phyloP scores from a whole-genome alignment of 2,113 vertebrate species.

The Illadopsis cleaveri region DNA sequence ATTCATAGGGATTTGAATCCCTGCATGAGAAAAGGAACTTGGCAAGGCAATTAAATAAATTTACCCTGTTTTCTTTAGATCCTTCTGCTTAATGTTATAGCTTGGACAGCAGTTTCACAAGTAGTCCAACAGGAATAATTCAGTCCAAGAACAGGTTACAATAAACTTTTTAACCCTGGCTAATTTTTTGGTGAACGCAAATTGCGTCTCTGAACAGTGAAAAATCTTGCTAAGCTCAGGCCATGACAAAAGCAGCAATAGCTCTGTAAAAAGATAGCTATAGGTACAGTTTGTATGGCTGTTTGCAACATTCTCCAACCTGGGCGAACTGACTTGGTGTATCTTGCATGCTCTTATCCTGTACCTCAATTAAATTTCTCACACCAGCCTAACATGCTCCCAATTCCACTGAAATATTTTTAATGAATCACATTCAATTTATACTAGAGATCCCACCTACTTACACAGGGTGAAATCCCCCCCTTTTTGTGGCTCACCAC shows the following conservation, averaged over 20 bases:
- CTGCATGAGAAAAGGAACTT: not conserved
- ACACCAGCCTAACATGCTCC: not conserved
- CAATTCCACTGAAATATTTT: not conserved
- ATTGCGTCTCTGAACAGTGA: not conserved
- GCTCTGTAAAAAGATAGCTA: not conserved
- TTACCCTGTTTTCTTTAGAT: not conserved
- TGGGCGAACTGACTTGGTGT: not conserved
- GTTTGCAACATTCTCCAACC: not conserved
- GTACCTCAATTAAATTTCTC: not conserved
- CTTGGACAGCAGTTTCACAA: not conserved
- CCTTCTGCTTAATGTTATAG: not conserved
- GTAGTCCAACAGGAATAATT: not conserved
- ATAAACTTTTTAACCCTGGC: not conserved
- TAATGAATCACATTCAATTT: not conserved
- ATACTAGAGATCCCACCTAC: not conserved
- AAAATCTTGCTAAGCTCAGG: not conserved
- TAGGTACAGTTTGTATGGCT: not conserved
- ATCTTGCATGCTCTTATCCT: not conserved
- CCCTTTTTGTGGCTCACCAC: not conserved
- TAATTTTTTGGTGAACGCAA: not conserved
- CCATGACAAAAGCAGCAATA: not conserved
- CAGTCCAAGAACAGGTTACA: not conserved
- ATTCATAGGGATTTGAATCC: not conserved
- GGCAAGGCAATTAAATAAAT: not conserved
- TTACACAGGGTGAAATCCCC: rapidly evolving